Evolutionary conservation across 2,113 vertebrate species (phyloP), one percentile per base, ranked within the genome.

Genomic region (Heptranchias perlo): DNA sequence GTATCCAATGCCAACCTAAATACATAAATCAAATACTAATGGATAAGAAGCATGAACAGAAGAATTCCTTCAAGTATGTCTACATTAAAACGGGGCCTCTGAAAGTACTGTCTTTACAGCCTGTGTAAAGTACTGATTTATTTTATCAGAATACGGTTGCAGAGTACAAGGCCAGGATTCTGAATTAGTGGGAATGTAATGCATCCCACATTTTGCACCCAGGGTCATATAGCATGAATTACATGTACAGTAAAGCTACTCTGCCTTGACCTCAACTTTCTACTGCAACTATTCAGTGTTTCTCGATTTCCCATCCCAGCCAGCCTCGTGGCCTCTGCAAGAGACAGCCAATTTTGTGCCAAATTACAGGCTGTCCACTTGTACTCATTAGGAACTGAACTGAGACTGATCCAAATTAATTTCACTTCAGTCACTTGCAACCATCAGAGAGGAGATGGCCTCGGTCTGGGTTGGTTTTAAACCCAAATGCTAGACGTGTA

Each of bases 11-110:
- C 86, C 49, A 89, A 89, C 28, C 49, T 89, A 89, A 58, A 89
- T 89, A 58, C 49, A 89, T 52, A 89, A 54, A 89, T 54, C 86
- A 89, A 54, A 89, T 54, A 86, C 28, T 89, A 54, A 89, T 58
- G 86, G 49, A 11, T 35, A 73, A 35, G 28, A 0, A 73, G 52
- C 28, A 28, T 31, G 52, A 89, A 89, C 49, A 31, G 8, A 54
- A 10, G 52, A 54, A 35, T 89, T 54, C 49, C 49, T 89, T 58
- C 25, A 44, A 78, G 44, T 4, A 35, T 58, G 6, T 58, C 10
- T 58, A 28, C 52, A 52, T 10, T 11, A 89, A 89, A 54, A 10
- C 86, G 4, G 16, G 1, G 28, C 23, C 28, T 14, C 86, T 49
- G 84, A 49, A 49, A 16, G 84, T 49, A 52, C 23, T 28, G 52